A percentile compares a stretch with the other conserved stretches of the same genome.
Evolutionary conservation across 2,113 vertebrate species (phyloP).

Genomic region (Myotis brandtii): DNA sequence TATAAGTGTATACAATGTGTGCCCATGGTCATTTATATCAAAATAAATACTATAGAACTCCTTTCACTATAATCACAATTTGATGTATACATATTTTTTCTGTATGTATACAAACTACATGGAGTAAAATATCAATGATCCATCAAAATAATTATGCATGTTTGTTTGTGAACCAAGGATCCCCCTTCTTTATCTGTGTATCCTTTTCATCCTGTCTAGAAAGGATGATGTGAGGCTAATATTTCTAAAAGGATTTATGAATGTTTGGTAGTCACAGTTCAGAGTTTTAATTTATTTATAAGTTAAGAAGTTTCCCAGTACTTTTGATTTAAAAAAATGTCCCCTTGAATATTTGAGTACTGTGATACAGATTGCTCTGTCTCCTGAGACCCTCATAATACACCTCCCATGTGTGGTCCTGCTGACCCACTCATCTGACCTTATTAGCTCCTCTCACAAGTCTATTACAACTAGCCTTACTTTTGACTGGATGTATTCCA

Average conservation of each 20-base stretch:
- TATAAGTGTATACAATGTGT: not conserved
- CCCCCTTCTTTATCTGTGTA: not conserved
- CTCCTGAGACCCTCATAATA: not conserved
- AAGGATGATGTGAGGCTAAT: not conserved
- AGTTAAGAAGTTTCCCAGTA: not conserved
- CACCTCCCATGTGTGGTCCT: not conserved
- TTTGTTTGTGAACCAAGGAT: not conserved
- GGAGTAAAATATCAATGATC: not conserved
- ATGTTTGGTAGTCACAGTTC: not conserved
- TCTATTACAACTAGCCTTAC: not conserved
- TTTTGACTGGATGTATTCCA: slow-evolving; percentile 4
- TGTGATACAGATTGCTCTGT: not conserved
- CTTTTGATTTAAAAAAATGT: not conserved
- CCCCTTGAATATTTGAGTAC: not conserved
- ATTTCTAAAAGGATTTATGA: not conserved
- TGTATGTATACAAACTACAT: not conserved
- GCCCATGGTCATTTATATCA: not conserved
- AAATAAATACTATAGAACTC: not conserved
- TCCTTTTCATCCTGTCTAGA: not conserved
- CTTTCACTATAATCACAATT: not conserved
- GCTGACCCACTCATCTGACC: not conserved
- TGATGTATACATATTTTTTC: not conserved
- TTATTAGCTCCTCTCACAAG: slow-evolving; percentile 23
- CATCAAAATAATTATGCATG: not conserved
- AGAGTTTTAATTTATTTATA: not conserved